Conservation (phyloP, 1,140 invertebrate species). For the Camponotus pennsylvanicus region DNA sequence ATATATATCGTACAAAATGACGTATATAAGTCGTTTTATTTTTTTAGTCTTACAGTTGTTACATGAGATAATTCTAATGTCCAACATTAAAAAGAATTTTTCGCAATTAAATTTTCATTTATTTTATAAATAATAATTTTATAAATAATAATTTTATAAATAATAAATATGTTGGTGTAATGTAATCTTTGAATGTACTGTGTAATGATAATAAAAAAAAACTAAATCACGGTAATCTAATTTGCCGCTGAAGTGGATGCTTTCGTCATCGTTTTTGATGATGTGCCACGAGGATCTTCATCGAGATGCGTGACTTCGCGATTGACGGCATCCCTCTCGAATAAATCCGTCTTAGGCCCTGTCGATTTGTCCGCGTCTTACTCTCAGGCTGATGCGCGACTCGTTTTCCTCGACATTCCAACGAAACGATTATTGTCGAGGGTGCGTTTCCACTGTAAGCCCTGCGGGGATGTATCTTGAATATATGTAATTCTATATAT, state of each 20-base stretch:
- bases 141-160: background rate
- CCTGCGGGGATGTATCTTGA: background rate
- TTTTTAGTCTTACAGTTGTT: background rate
- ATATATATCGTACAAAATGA: background rate
- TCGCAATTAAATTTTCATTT: background rate
- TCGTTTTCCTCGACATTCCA: conserved; percentile 57
- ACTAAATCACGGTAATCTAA: background rate
- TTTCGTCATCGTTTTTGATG: background rate
- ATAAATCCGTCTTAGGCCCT: conserved; percentile 1
- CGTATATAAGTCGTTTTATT: background rate
- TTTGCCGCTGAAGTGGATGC: background rate
- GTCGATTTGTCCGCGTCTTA: conserved; percentile 32
- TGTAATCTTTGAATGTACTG: background rate
- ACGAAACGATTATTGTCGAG: conserved; percentile 64
- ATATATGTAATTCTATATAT: conserved; percentile 9
- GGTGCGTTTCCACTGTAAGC: conserved; percentile 32
- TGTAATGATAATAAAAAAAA: background rate
- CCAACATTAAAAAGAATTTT: background rate
- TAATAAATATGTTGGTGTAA: background rate
- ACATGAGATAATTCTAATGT: background rate
- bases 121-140: background rate
- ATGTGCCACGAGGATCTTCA: background rate
- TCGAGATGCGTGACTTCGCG: background rate
- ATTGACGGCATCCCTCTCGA: background rate
- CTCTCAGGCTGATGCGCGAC: background rate